Base-by-base conservation (phyloP, 2,113 vertebrate species). In the Equus quagga region DNA sequence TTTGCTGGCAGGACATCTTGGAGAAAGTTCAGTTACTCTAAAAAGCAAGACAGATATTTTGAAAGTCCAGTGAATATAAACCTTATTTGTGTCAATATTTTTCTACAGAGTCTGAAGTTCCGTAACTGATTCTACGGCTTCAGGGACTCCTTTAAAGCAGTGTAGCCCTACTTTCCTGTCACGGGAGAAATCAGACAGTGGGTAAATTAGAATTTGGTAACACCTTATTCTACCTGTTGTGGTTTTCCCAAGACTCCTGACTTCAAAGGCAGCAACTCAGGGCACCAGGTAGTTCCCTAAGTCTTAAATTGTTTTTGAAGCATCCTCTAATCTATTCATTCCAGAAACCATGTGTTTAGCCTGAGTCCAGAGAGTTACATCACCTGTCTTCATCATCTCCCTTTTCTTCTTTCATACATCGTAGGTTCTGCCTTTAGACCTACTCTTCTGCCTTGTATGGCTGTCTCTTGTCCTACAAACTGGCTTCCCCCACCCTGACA, bases 1-100 rank as follows among this genome's bases (percentile, higher is more conserved):
- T 95, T 91, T 96, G 97, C 60, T 96, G 95, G 75, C 33, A 92
- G 15, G 82, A 96, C 98, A 97, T 97, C 79, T 92, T 97, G 64
- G 69, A 75, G 41, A 91, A 58, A 67, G 10, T 64, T 83, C 51
- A 51, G 51, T 60, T 70, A 69, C n/a, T 83, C 96, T 98, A 36
- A 87, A 96, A 95, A 93, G 21, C 26, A 93, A 73, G 23, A 6
- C 31, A 94, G 41, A 62, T 41, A 56, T 88, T 88, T 65, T 92
- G 26, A 91, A 84, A 94, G 24, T 26, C 33, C 19, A 67, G 31
- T 46, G 36, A 91, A 41, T 21, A 36, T 14, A 81, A 85, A 33
- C 1, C 28, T 44, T 3, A 19, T 24, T 73, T 75, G 5, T 13
- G 5, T 56, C 11, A n/a, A 10, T 31, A 41, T 69, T 80, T 92